Percentiles rank a stretch among this genome's conserved stretches.
Evolutionary conservation across 2,888 invertebrate species (phyloP).

Genomic region (Alloscopus bannaensis): DNA sequence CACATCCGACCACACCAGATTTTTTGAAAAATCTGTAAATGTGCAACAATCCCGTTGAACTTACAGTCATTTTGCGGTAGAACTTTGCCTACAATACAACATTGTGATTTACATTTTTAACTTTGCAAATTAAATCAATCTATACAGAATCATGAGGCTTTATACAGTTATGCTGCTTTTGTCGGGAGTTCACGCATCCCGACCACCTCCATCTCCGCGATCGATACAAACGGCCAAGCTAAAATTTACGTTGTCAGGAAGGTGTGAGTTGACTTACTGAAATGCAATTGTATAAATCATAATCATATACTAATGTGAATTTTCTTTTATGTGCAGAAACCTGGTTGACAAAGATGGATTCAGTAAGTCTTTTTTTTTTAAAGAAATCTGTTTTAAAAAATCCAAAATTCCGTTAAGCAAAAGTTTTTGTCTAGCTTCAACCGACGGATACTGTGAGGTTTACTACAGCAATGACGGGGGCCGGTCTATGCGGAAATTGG

Average conservation of each 20-base stretch:
- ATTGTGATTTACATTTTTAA: too few species aligned
- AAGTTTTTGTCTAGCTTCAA: slow-evolving; percentile 28
- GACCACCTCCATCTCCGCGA: too few species aligned
- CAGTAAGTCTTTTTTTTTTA: slow-evolving; percentile 22
- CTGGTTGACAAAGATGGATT: slow-evolving; percentile 47
- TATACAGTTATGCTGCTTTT: too few species aligned
- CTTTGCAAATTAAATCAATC: too few species aligned
- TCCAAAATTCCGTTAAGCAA: not conserved
- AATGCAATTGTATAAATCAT: not conserved
- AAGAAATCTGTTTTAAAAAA: not conserved
- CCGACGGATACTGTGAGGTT: slow-evolving; percentile 54
- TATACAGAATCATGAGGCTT: too few species aligned
- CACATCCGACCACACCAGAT: too few species aligned
- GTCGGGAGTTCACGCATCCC: too few species aligned
- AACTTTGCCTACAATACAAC: too few species aligned
- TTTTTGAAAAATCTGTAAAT: too few species aligned
- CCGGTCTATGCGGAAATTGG: slow-evolving; percentile 35
- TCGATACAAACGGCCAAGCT: slow-evolving; percentile 43
- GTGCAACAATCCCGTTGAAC: too few species aligned
- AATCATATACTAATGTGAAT: not conserved
- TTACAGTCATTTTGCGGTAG: too few species aligned
- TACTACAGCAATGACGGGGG: slow-evolving; percentile 51
- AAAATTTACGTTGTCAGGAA: slow-evolving; percentile 56
- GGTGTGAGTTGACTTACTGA: slow-evolving; percentile 12
- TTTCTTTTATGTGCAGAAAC: slow-evolving; percentile 21